A percentile compares a stretch with the other conserved stretches of the same genome.
Conservation (phyloP, 2,888 invertebrate species). For the Imbricaverruca yamaguchii region DNA sequence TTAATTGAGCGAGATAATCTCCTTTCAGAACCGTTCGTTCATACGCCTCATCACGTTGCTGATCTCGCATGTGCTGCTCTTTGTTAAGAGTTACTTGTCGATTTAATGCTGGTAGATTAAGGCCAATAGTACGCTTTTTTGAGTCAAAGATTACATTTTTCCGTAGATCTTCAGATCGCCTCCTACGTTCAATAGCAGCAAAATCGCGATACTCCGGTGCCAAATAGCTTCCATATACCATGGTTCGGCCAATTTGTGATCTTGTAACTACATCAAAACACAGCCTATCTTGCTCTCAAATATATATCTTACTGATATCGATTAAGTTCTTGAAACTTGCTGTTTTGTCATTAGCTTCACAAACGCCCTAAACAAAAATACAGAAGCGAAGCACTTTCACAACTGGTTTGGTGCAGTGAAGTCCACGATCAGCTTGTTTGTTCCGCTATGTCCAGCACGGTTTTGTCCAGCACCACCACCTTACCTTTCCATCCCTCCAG, state of each 20-base stretch:
- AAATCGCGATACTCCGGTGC: slow-evolving; percentile 1
- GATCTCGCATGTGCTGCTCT: not conserved
- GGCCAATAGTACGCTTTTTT: not conserved
- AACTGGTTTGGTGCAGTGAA: too few relatives aligned
- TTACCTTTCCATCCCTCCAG: too few relatives aligned
- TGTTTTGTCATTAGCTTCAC: too few relatives aligned
- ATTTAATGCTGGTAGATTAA: not conserved
- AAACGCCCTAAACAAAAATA: too few relatives aligned
- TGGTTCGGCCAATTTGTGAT: not conserved
- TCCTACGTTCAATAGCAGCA: not conserved
- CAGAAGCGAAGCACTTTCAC: too few relatives aligned
- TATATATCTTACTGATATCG: too few relatives aligned
- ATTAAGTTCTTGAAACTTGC: too few relatives aligned
- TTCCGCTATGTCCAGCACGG: too few relatives aligned
- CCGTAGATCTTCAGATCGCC: not conserved
- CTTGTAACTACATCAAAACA: too few relatives aligned
- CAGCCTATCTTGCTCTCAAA: too few relatives aligned
- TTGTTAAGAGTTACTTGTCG: not conserved
- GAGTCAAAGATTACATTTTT: not conserved
- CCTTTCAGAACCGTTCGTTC: not conserved
- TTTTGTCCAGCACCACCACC: too few relatives aligned
- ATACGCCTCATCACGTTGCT: slow-evolving; percentile 4
- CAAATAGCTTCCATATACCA: not conserved
- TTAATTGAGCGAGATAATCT: not conserved
- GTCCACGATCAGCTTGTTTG: too few relatives aligned